A percentile compares a stretch with the other conserved stretches of the same genome.
These are phyloP conservation scores for Mastigias papua DNA, from an alignment of 30 jellyfish, hydroid and myxozoan species.

Conservation along the genomic window DNA sequence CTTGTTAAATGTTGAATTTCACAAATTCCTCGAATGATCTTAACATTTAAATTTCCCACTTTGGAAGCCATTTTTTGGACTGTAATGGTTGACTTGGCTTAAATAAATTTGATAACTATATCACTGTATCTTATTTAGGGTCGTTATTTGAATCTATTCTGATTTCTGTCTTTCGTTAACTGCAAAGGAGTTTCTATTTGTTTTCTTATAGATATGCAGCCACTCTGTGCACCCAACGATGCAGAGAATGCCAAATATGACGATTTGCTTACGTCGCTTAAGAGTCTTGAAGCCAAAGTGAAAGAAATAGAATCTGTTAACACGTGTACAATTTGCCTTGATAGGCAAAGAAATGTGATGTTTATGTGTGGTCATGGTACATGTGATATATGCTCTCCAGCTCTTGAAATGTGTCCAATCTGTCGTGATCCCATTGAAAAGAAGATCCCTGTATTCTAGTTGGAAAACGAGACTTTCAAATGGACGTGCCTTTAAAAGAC, in stretches of 20 bases:
- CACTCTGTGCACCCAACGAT: conserved; percentile 41
- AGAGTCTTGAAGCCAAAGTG: conserved; percentile 70
- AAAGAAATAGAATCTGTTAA: conserved; percentile 61
- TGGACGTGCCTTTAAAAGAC: no score
- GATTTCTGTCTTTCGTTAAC: no score
- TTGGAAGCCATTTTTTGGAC: no score
- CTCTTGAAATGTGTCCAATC: conserved; percentile 68
- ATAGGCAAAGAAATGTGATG: conserved; percentile 71
- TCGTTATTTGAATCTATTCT: no score
- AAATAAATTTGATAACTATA: no score
- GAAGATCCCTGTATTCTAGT: conserved; percentile 56
- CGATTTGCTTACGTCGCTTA: conserved; percentile 54
- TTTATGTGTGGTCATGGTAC: conserved; percentile 87
- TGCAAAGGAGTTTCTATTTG: no score
- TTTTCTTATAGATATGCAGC: conserved; percentile 49
- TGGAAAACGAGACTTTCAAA: no score
- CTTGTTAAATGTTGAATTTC: no score
- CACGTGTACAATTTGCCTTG: conserved; percentile 77
- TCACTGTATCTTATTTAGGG: no score
- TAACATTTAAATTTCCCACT: no score
- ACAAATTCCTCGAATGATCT: no score
- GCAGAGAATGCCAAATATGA: conserved; percentile 68
- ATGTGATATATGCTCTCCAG: conserved; percentile 73
- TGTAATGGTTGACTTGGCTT: no score
- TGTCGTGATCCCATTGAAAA: conserved; percentile 78